A percentile compares a stretch with the other conserved stretches of the same genome.
These are phyloP conservation scores for Malthinus flaveolus DNA, from an alignment of 2,888 invertebrate species.

Conservation along the genomic window DNA sequence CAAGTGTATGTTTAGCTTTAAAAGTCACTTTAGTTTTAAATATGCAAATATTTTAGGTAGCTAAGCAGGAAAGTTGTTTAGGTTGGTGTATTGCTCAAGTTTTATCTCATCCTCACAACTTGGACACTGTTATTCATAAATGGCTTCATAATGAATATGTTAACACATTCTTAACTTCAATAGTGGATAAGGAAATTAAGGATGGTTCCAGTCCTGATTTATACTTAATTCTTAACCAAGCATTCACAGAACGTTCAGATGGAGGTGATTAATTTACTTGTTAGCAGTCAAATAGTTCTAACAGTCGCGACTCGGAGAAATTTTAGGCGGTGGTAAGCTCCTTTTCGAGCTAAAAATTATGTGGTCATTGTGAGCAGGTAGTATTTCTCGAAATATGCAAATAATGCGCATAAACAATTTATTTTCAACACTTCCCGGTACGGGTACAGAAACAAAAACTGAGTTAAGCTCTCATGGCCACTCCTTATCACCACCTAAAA, in stretches of 20 bases:
- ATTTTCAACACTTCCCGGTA: no score
- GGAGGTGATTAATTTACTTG: constrained; percentile 49
- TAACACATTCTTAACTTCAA: constrained; percentile 52
- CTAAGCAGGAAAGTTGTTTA: constrained; percentile 33
- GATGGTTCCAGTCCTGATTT: constrained; percentile 46
- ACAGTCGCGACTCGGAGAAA: no score
- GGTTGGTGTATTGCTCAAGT: constrained; percentile 56
- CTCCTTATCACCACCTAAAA: no score
- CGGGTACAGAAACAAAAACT: no score
- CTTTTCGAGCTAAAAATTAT: no score
- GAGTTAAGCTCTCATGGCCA: no score
- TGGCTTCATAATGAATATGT: constrained; percentile 56
- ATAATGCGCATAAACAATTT: no score
- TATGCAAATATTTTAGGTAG: constrained; percentile 31
- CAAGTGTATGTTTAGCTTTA: no score
- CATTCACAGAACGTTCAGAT: constrained; percentile 49
- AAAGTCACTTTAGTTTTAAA: not conserved
- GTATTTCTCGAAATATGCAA: no score
- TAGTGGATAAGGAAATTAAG: constrained; percentile 46
- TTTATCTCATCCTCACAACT: constrained; percentile 55
- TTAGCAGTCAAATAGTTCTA: no score
- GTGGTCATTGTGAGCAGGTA: no score
- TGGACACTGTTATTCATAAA: constrained; percentile 50
- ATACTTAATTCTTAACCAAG: constrained; percentile 46
- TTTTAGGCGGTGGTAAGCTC: no score